These are phyloP conservation scores for Drepana falcataria DNA, from an alignment of 2,888 invertebrate genomes.

Conservation along the genomic window DNA sequence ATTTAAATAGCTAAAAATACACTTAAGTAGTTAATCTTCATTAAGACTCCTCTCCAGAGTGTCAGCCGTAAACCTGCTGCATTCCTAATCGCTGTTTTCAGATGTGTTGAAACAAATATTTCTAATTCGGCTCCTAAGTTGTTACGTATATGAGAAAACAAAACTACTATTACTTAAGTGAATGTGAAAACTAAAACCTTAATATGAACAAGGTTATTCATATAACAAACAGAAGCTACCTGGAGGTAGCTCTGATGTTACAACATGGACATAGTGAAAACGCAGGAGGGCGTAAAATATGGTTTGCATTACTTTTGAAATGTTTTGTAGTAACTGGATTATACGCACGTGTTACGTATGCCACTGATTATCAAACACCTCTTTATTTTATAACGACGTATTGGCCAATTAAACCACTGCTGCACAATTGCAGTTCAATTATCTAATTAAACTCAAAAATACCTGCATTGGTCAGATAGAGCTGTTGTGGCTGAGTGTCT, in stretches of 20 bases:
- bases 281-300: constrained; percentile 31
- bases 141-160: no score
- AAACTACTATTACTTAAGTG: no score
- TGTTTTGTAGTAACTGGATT: constrained; percentile 7
- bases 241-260: constrained; percentile 4
- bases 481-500: no score
- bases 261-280: constrained; percentile 15
- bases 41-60: neutral
- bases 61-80: neutral
- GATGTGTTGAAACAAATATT: constrained; percentile 16
- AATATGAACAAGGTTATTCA: no score
- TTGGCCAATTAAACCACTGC: no score
- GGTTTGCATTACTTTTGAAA: constrained; percentile 23
- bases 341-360: neutral
- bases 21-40: neutral
- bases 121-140: no score
- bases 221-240: neutral
- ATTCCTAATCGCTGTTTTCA: neutral
- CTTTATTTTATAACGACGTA: no score
- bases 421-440: no score
- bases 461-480: no score
- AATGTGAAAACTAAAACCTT: no score
- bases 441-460: no score
- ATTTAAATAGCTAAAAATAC: neutral
- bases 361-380: neutral